Evolutionary conservation across 2,888 invertebrate genomes (phyloP).

Genomic region (Cantharis rustica): DNA sequence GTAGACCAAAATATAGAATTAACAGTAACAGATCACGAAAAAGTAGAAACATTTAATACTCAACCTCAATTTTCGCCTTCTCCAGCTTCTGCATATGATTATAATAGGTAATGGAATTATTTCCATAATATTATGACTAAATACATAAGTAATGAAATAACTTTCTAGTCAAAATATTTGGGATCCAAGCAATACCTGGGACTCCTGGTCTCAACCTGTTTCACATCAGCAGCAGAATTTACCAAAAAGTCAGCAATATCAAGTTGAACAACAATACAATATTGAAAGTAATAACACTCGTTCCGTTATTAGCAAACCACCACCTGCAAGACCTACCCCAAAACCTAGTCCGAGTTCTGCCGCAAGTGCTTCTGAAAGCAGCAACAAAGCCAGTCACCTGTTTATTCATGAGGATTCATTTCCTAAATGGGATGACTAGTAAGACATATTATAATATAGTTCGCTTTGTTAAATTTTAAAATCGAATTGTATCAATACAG

Average conservation of each 20-base stretch:
- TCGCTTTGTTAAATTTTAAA: slow-evolving; percentile 33
- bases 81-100: slow-evolving; percentile 45
- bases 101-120: slow-evolving; percentile 43
- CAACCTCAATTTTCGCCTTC: slow-evolving; percentile 38
- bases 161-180: slow-evolving; percentile 46
- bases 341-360: slow-evolving; percentile 19
- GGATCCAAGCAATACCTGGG: slow-evolving; percentile 45
- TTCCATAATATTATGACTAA: background rate
- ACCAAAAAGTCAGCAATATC: slow-evolving; percentile 45
- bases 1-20: slow-evolving; percentile 65
- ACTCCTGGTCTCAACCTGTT: slow-evolving; percentile 49
- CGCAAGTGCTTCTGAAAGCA: slow-evolving; percentile 40
- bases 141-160: background rate
- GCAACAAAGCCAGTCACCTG: slow-evolving; percentile 50
- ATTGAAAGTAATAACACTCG: slow-evolving; percentile 52
- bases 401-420: slow-evolving; percentile 66
- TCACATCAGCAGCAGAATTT: slow-evolving; percentile 34
- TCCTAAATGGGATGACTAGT: slow-evolving; percentile 71
- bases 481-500: slow-evolving; percentile 35
- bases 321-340: slow-evolving; percentile 30
- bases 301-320: slow-evolving; percentile 50
- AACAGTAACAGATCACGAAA: slow-evolving; percentile 62
- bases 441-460: slow-evolving; percentile 30
- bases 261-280: slow-evolving; percentile 55
- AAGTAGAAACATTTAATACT: slow-evolving; percentile 43